Base-by-base conservation (phyloP, 2,113 vertebrate species). In the Myotis yumanensis region DNA sequence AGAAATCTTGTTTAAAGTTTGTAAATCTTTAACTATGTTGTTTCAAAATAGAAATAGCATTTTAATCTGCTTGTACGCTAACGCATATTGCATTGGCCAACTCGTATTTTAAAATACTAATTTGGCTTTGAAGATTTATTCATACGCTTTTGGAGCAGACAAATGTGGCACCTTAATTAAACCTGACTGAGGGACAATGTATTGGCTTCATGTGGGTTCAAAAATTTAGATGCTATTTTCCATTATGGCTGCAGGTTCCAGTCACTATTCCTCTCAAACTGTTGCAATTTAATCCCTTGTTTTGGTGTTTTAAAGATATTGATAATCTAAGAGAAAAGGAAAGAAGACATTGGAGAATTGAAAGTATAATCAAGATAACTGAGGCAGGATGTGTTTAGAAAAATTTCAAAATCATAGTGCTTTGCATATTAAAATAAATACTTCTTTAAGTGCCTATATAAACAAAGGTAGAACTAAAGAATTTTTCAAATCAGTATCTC, bases 81-180 rank as follows among this genome's bases (percentile, higher is more conserved):
- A 86, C 59, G 93, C 2, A 14, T 76, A 59, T 62, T 92, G 40
- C 37, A 69, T 64, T 86, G 83, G 92, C 64, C 84, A 93, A 90
- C 71, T 93, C 92, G n/a, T 90, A 86, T 84, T 95, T 94, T 92
- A 95, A 93, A 96, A 89, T 85, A 83, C 37, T 91, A 91, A 95
- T 87, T 94, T 95, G 54, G 51, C 25, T 77, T 86, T 96, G 76
- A 93, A 93, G 87, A 93, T 91, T 94, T 94, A 96, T 84, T 94
- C 54, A 57, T 76, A 69, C 1, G 28, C 8, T 89, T 86, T 77
- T 51, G 32, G 83, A 91, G 86, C 22, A 89, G 68, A 79, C 46
- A 93, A 85, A 68, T 82, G 68, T 22, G 72, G 68, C 25, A 46
- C 83, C 59, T 89, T 94, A 95, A 94, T 96, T 95, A 93, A 94